A percentile compares a stretch with the other conserved stretches of the same genome.
phyloP scores from a whole-genome alignment of 1,140 invertebrate genomes.

The Phthorimaea operculella region DNA sequence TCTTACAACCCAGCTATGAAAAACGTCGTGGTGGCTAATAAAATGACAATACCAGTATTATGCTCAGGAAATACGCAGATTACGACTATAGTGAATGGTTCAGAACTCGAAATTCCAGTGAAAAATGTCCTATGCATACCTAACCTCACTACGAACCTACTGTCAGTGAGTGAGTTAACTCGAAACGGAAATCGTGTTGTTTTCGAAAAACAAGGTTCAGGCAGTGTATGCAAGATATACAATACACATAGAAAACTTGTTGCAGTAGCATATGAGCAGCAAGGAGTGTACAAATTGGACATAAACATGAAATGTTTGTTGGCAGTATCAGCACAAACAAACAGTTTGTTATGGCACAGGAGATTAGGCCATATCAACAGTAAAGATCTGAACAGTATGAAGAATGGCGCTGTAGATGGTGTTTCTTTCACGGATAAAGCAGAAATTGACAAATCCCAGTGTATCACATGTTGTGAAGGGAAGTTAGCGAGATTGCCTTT shows the following conservation, averaged over 20 bases:
- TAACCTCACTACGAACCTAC: constrained; percentile 24
- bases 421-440: constrained; percentile 19
- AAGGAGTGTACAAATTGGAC: constrained; percentile 24
- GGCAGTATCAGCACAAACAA: constrained; percentile 16
- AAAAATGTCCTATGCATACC: constrained; percentile 29
- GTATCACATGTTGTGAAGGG: constrained; percentile 23
- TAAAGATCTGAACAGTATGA: constrained; percentile 17
- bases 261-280: constrained; percentile 13
- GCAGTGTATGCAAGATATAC: constrained; percentile 1
- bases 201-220: constrained; percentile 14
- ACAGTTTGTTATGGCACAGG: constrained; percentile 20
- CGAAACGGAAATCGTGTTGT: constrained; percentile 28
- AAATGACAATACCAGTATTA: constrained; percentile 3
- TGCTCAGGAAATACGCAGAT: constrained; percentile 4
- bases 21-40: constrained; percentile 3
- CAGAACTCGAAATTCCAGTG: constrained; percentile 11
- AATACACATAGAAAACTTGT: background rate
- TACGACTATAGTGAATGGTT: constrained; percentile 8
- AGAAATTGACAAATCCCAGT: constrained; percentile 14
- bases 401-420: constrained; percentile 19
- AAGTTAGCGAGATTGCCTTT: constrained; percentile 28
- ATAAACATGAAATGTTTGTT: background rate
- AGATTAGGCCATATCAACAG: constrained; percentile 32
- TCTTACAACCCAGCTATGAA: background rate
- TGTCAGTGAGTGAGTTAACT: constrained; percentile 27